Evolutionary conservation across 2,113 vertebrate species (phyloP), one percentile per base, ranked within the genome.

Genomic region (Struthidea cinerea): DNA sequence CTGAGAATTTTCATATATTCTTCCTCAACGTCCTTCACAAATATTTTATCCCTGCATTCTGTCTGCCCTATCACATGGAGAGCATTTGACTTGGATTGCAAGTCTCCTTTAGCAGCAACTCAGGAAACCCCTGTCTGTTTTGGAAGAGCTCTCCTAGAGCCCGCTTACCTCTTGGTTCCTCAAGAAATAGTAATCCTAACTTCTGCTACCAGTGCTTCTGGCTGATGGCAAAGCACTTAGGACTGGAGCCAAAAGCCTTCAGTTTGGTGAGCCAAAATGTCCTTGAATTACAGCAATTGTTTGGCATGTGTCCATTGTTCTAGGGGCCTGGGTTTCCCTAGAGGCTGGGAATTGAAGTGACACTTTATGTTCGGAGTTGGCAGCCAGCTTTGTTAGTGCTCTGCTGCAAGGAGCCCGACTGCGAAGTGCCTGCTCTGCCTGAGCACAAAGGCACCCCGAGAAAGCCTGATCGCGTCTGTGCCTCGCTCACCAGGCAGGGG

Each of bases 221-320:
- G n/a, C 85, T 88, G 59, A 88, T 81, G 76, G 90, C 90, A 89
- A 75, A 96, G 26, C 64, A 76, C 69, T 93, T 92, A 73, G 86
- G 83, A 87, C 68, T 86, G 37, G 73, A 87, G 86, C 93, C 92
- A 96, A 84, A 93, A 86, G 68, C 52, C 49, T 92, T 92, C 53
- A 60, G 73, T 92, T 92, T 87, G 77, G 68, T 89, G 69, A 94
- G 85, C 90, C 90, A 92, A 90, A 93, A 76, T 78, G 86, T 84
- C 94, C 88, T 93, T 93, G 93, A 92, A 84, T 87, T 93, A 82
- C 53, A 79, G 93, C 90, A 90, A 73, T 96, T 93, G 41, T 93
- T 78, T 96, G 96, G 96, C 93, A 82, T 84, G 73, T 84, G 80
- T 96, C 96, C 92, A 79, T 95, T 89, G 83, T 96, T 93, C 47